phyloP scores from a whole-genome alignment of 2,888 invertebrate species.

The Malacosoma neustria region DNA sequence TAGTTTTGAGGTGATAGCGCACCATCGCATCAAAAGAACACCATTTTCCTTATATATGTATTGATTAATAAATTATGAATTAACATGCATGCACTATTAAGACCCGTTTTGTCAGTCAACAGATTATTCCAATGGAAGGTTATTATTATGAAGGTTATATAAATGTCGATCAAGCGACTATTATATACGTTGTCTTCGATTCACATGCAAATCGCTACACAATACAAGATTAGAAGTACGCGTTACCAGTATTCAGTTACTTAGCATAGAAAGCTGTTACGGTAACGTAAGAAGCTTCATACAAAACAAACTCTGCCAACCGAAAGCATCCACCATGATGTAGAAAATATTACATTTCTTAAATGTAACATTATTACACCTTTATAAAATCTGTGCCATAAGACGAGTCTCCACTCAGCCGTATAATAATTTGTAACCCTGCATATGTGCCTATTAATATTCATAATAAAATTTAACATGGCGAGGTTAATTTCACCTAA shows the following conservation, averaged over 20 bases:
- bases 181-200: conserved; percentile 24
- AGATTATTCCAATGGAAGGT: conserved; percentile 7
- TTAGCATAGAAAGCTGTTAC: conserved; percentile 56
- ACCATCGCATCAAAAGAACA: too few relatives aligned
- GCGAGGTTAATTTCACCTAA: conserved; percentile 75
- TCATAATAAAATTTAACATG: conserved; percentile 74
- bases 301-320: conserved; percentile 44
- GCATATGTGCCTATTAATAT: conserved; percentile 65
- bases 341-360: too few relatives aligned
- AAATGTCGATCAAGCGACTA: conserved; percentile 28
- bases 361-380: too few relatives aligned
- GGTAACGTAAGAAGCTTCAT: conserved; percentile 41
- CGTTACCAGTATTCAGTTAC: conserved; percentile 36
- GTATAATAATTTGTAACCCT: conserved; percentile 48
- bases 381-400: conserved; percentile 61
- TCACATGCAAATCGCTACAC: conserved; percentile 39
- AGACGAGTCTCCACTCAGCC: conserved; percentile 38
- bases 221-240: conserved; percentile 21
- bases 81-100: not conserved
- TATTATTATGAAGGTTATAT: conserved; percentile 19
- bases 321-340: too few relatives aligned
- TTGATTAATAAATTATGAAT: conserved; percentile 18
- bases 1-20: too few relatives aligned
- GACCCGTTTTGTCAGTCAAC: conserved; percentile 1
- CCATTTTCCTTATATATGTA: too few relatives aligned